Evolutionary conservation across 2,113 vertebrate species (phyloP), one percentile per base, ranked within the genome.

Genomic region (Tiliqua scincoides): DNA sequence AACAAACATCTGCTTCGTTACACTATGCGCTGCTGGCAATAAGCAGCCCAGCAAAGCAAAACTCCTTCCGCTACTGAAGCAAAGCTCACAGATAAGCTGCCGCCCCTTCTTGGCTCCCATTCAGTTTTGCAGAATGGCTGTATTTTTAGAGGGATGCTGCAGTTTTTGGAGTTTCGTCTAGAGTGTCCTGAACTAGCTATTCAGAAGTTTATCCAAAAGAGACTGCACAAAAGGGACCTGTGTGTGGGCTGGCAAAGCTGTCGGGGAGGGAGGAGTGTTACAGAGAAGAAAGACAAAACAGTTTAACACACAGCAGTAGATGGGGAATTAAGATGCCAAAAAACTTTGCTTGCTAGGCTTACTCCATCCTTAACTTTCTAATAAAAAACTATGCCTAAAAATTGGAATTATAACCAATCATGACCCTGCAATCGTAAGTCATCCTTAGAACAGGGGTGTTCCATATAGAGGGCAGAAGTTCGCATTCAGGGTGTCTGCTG

Each of bases 271-370:
- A 3, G 65, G 21, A 6, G 43, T 37, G 32, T 17, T 14, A 9
- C 48, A 8, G 7, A 27, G 32, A 37, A 37, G 17, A 67, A 17
- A 83, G 91, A 91, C 89, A 87, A 90, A 86, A 72, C 72, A 79
- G 87, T 87, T 87, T 90, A 88, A 88, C 92, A 84, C 52, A 10
- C 5, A 25, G 76, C 5, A 37, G 4, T 10, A 43, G 30, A 30
- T 8, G 20, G 74, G 14, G 57, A 92, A 87, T 85, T 89, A 85
- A 92, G 88, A 92, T 85, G 92, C 91, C 52, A 93, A 74, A 87
- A 77, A 32, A 0, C 91, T 93, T 79, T 40, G 59, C 10, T 32
- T 67, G 63, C 40, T 43, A 4, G 90, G 94, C 94, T 94, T 63
- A 1, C 0, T 27, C 14, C 0, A 0, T 83, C 87, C 84, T 27